Evolutionary conservation across 1,140 invertebrate species (phyloP).

Genomic region (Trichonephila clavata): DNA sequence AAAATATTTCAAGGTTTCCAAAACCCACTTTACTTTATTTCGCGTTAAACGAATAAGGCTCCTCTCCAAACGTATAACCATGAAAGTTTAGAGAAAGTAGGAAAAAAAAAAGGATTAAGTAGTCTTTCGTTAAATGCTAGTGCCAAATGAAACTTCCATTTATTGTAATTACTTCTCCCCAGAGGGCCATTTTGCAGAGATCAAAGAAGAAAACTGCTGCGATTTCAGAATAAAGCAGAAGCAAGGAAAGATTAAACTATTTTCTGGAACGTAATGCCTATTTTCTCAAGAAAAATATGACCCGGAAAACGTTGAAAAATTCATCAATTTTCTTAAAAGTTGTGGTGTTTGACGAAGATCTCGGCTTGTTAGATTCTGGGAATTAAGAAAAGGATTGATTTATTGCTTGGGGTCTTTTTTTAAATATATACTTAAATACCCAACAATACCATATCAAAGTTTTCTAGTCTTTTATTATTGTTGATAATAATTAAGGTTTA

Average conservation of each 20-base stretch:
- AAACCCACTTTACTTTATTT: neutral
- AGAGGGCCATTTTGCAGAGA: slow-evolving; percentile 52
- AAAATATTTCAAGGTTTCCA: slow-evolving; percentile 41
- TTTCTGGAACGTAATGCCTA: slow-evolving; percentile 32
- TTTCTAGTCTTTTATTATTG: too few relatives aligned
- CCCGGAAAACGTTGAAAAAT: slow-evolving; percentile 35
- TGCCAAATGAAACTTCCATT: slow-evolving; percentile 69
- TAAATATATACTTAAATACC: too few relatives aligned
- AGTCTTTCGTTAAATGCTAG: slow-evolving; percentile 65
- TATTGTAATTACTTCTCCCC: slow-evolving; percentile 57
- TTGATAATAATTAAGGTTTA: too few relatives aligned
- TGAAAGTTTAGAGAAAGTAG: neutral
- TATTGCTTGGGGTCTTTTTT: too few relatives aligned
- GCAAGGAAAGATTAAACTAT: slow-evolving; percentile 64
- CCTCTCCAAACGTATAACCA: neutral
- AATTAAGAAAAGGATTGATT: neutral
- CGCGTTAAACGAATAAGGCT: neutral
- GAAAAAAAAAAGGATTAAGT: slow-evolving; percentile 32
- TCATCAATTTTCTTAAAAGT: neutral
- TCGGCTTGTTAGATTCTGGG: neutral
- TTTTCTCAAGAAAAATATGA: slow-evolving; percentile 27
- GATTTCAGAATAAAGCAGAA: slow-evolving; percentile 29
- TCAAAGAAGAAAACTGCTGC: slow-evolving; percentile 59
- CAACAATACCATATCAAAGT: too few relatives aligned
- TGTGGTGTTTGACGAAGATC: neutral